Conservation (phyloP, 2,888 invertebrate genomes). For the Cryptophagus acutangulus region DNA sequence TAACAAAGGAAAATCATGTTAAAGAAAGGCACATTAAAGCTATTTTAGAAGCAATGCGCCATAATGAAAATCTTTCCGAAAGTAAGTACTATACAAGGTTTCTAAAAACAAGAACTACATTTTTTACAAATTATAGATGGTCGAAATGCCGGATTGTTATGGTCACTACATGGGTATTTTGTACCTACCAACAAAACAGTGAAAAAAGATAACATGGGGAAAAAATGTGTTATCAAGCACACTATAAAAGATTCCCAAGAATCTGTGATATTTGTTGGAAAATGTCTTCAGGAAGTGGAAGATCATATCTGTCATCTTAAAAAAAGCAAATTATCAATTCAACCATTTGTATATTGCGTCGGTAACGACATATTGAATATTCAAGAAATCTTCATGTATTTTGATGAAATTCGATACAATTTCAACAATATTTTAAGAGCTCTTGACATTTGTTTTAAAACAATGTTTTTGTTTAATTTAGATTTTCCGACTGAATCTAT, state of each 20-base stretch:
- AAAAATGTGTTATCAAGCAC: background rate
- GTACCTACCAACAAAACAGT: background rate
- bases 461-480: background rate
- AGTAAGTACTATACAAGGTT: background rate
- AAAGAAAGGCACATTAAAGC: background rate
- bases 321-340: background rate
- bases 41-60: background rate
- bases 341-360: background rate
- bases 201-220: no score
- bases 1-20: background rate
- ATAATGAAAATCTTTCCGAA: background rate
- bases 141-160: background rate
- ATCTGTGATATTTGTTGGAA: background rate
- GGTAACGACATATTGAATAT: background rate
- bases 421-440: background rate
- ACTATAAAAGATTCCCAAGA: background rate
- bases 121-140: background rate
- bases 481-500: background rate
- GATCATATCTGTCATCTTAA: background rate
- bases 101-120: background rate
- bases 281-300: background rate
- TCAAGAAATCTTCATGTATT: background rate
- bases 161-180: slow-evolving; percentile 1
- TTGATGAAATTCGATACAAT: background rate
- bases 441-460: background rate